phyloP scores from a whole-genome alignment of 2,797 vertebrate species.

The Diglossa cyanea region DNA sequence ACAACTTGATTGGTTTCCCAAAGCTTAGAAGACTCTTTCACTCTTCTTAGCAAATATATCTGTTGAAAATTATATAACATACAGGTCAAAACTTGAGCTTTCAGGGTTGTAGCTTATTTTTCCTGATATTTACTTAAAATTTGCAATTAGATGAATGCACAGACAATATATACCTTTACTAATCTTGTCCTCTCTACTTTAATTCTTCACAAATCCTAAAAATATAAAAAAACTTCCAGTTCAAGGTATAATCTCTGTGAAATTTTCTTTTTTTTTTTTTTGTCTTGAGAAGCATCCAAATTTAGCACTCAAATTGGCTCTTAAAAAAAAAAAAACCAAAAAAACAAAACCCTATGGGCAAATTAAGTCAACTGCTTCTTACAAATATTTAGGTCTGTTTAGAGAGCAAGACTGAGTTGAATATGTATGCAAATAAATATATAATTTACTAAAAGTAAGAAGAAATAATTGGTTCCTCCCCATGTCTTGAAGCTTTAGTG shows the following conservation, averaged over 20 bases:
- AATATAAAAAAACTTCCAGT: neutral
- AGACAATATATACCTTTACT: neutral
- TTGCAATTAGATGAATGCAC: neutral
- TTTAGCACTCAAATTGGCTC: neutral
- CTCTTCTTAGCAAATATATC: neutral
- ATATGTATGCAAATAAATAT: neutral
- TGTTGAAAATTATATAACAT: neutral
- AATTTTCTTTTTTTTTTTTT: neutral
- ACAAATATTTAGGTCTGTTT: neutral
- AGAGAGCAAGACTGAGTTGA: neutral
- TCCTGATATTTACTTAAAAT: neutral
- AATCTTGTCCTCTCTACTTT: neutral
- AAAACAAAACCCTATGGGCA: accelerated
- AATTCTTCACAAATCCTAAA: neutral
- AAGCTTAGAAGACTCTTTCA: neutral
- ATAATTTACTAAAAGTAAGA: neutral
- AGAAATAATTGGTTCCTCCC: neutral
- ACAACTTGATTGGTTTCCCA: neutral
- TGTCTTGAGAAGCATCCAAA: neutral
- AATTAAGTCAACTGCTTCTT: neutral
- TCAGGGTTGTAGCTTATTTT: neutral
- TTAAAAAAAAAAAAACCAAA: neutral
- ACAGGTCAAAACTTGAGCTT: neutral
- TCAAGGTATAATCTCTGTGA: neutral
- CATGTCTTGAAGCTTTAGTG: neutral